These are phyloP conservation scores for Micrastur ruficollis DNA, from an alignment of 2,797 vertebrate species.

Conservation along the genomic window DNA sequence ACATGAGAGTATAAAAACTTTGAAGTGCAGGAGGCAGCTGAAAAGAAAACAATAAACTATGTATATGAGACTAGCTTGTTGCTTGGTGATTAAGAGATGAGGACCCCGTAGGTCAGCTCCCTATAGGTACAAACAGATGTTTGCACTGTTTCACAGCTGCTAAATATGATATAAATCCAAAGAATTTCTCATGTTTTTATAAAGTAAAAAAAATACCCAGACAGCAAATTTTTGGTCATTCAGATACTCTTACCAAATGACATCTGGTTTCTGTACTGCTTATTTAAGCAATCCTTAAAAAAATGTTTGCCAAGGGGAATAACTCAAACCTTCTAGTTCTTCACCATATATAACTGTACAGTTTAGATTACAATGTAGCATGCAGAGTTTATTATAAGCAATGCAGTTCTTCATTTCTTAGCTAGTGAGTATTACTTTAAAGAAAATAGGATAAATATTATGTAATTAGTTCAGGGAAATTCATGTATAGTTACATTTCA, in stretches of 20 bases:
- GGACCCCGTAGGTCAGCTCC: conserved; percentile 74
- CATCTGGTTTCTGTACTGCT: conserved; percentile 86
- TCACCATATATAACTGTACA: conserved; percentile 77
- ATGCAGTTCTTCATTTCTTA: conserved; percentile 69
- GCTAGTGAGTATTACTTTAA: conserved; percentile 72
- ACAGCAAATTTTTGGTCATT: conserved; percentile 85
- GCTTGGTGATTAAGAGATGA: conserved; percentile 78
- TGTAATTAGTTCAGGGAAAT: conserved; percentile 77
- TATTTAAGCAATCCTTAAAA: conserved; percentile 84
- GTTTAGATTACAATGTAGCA: conserved; percentile 78
- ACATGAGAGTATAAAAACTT: conserved; percentile 74
- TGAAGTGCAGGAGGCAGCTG: conserved; percentile 73
- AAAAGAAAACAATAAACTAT: conserved; percentile 77
- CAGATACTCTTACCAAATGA: conserved; percentile 84
- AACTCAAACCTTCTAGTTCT: conserved; percentile 79
- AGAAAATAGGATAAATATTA: conserved; percentile 78
- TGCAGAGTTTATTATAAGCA: conserved; percentile 78
- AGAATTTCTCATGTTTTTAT: conserved; percentile 85
- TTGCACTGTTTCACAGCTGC: conserved; percentile 83
- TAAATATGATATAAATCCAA: conserved; percentile 89
- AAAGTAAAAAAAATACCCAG: conserved; percentile 80
- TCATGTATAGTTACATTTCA: conserved; percentile 72
- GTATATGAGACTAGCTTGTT: conserved; percentile 73
- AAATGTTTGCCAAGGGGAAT: conserved; percentile 83
- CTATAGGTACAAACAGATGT: conserved; percentile 85